Conservation (phyloP, 2,888 invertebrate genomes). For the Cephonodes hylas region DNA sequence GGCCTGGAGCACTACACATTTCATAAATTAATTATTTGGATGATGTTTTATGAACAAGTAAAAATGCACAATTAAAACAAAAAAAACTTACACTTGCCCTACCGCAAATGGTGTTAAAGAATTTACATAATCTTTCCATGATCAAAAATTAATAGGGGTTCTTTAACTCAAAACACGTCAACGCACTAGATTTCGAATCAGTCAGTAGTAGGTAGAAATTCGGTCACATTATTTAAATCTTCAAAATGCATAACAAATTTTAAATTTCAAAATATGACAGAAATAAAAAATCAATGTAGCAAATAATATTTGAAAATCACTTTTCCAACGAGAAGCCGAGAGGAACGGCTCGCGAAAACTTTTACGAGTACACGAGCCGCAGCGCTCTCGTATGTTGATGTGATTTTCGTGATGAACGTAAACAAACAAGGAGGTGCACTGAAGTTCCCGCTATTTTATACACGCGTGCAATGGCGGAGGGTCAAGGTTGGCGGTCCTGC, state of each 20-base stretch:
- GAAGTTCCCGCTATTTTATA: neutral
- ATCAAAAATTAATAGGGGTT: neutral
- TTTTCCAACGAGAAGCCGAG: neutral
- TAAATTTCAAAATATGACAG: neutral
- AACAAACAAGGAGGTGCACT: constrained; percentile 6
- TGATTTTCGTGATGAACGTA: neutral
- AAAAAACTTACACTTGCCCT: neutral
- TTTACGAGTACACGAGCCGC: neutral
- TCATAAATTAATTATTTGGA: neutral
- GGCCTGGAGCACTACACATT: neutral
- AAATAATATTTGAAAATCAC: neutral
- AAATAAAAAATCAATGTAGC: neutral
- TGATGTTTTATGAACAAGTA: neutral
- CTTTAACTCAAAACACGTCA: constrained; percentile 8
- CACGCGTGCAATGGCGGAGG: neutral
- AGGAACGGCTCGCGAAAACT: no score
- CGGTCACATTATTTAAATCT: neutral
- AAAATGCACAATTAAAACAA: neutral
- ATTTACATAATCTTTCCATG: neutral
- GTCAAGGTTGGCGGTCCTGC: neutral
- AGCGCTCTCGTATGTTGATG: neutral
- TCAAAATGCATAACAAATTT: no score
- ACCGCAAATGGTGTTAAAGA: neutral
- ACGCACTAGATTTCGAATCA: constrained; percentile 1
- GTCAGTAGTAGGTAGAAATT: neutral